Evolutionary conservation across 2,113 vertebrate genomes (phyloP), one percentile per base, ranked within the genome.

Genomic region (Pedetes capensis): DNA sequence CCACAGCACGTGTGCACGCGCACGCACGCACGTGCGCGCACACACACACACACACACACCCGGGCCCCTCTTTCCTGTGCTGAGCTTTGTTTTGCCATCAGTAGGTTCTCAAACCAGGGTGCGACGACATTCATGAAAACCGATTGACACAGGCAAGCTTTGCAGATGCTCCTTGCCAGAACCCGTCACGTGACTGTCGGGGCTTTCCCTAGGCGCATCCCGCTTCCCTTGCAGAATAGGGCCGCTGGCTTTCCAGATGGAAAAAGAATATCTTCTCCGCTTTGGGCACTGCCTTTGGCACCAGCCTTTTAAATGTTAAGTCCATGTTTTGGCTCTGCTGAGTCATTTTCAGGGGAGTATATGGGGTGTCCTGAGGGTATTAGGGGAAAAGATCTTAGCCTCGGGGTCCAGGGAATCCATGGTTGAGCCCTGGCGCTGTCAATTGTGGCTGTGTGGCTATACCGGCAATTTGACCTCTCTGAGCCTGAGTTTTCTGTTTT

Each of bases 91-190:
- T 93, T 83, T 93, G 95, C 59, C 32, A 78, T 82, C 87, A 75
- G n/a, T 76, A 79, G 96, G 96, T 95, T 59, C 89, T 75, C 37
- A 37, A 37, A 1, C 32, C 42, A 18, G 44, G 42, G 51, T 79
- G 85, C 74, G 85, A 59, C 83, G 95, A 97, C 87, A 42, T 75
- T 88, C 93, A 91, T 57, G 29, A 82, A 97, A 95, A 39, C 0
- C 4, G 71, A 64, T 51, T 90, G 95, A 95, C 53, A 69, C 80
- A 29, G 2, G 2, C 5, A 10, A 39, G 68, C 27, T 69, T 32
- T 27, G 68, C 22, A 49, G 71, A 20, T 0, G 3, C 2, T 17
- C n/a, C 23, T 34, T 2, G 61, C 79, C 61, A 23, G 66, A 55
- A 0, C 25, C 1, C 2, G 0, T 13, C n/a, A 6, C 0, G 4